phyloP scores from a whole-genome alignment of 2,888 invertebrate species.

The Rotaria macrura region DNA sequence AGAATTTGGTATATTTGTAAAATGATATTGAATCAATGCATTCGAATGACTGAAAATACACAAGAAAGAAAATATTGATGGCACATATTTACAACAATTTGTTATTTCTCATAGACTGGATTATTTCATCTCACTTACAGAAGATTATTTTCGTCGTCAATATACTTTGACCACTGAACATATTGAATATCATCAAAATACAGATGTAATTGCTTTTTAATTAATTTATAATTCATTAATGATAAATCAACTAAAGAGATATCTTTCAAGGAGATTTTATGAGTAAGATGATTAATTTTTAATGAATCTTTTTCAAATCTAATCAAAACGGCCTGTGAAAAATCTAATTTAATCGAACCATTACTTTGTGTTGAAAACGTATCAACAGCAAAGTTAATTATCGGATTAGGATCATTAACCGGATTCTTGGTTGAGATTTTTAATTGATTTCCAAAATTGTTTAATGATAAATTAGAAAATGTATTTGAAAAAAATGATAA shows the following conservation, averaged over 20 bases:
- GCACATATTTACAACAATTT: no score
- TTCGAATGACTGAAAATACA: background rate
- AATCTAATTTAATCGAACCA: background rate
- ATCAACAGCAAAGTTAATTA: background rate
- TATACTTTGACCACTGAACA: background rate
- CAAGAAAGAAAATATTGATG: no score
- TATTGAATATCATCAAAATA: background rate
- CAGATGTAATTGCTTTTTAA: background rate
- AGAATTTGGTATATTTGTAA: background rate
- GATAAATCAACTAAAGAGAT: background rate
- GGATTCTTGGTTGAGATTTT: background rate
- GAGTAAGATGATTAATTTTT: background rate
- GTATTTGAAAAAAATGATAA: background rate
- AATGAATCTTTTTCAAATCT: background rate
- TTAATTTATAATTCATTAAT: background rate
- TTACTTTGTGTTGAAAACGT: background rate
- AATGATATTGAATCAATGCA: conserved; percentile 7
- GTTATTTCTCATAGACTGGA: no score
- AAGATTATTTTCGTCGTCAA: background rate
- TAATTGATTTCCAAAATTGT: background rate
- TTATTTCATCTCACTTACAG: background rate
- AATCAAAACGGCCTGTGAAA: background rate
- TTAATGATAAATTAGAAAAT: background rate
- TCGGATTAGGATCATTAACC: background rate
- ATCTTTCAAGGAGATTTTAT: background rate